Percentiles rank a stretch among this genome's conserved stretches.
These are phyloP conservation scores for Phoenicopterus ruber DNA, from an alignment of 2,113 vertebrate species.

Conservation along the genomic window DNA sequence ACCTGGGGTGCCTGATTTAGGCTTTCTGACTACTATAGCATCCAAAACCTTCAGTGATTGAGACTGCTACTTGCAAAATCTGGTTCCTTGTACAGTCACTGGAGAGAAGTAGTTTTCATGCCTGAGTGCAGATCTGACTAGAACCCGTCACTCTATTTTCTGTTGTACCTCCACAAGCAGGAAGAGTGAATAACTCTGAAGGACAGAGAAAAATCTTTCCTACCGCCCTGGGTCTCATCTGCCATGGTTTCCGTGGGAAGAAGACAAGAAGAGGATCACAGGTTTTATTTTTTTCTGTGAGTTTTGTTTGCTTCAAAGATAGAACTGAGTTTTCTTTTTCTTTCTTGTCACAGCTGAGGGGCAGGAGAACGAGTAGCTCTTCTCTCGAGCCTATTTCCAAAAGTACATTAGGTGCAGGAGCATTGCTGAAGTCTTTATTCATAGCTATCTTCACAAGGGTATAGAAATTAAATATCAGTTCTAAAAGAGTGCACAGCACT, in stretches of 20 bases:
- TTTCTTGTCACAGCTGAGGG: neutral
- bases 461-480: neutral
- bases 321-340: neutral
- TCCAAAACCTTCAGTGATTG: constrained; percentile 9
- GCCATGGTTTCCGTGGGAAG: neutral
- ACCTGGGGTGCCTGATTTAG: neutral
- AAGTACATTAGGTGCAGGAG: neutral
- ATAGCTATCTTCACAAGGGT: neutral
- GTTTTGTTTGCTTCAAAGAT: neutral
- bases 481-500: neutral
- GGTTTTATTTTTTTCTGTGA: neutral
- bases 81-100: neutral
- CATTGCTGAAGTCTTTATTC: neutral
- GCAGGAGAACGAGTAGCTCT: neutral
- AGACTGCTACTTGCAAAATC: neutral
- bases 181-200: neutral
- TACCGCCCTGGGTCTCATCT: neutral
- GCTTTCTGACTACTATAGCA: neutral
- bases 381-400: neutral
- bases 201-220: neutral
- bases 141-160: neutral
- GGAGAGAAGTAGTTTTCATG: neutral
- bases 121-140: neutral
- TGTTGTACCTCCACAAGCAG: neutral
- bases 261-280: neutral